These are phyloP conservation scores for Drosophila watanabei DNA, from an alignment of 1,140 invertebrate genomes.

Conservation along the genomic window DNA sequence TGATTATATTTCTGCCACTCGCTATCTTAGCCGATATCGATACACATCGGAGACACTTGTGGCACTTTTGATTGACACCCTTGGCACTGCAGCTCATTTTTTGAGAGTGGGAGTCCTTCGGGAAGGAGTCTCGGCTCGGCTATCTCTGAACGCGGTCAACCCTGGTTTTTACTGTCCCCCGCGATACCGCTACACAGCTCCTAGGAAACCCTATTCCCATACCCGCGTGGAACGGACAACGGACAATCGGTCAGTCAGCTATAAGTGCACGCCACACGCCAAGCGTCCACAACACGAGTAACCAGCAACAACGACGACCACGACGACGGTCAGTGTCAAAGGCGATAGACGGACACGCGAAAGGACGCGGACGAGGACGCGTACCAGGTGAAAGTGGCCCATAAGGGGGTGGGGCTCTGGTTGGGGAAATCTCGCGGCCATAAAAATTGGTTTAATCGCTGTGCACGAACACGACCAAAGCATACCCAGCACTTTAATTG, in stretches of 20 bases:
- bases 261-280: conserved; percentile 56
- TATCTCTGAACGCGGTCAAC: conserved; percentile 31
- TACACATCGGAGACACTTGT: conserved; percentile 50
- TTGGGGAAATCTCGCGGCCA: conserved; percentile 24
- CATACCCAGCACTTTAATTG: background rate
- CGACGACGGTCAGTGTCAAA: conserved; percentile 69
- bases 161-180: conserved; percentile 22
- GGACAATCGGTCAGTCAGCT: conserved; percentile 45
- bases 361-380: conserved; percentile 24
- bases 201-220: background rate
- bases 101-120: conserved; percentile 18
- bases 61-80: conserved; percentile 53
- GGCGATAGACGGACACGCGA: conserved; percentile 42
- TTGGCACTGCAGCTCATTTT: conserved; percentile 45
- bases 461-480: background rate
- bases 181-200: background rate
- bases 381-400: conserved; percentile 38
- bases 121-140: background rate
- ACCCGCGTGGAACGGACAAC: conserved; percentile 12
- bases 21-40: conserved; percentile 39
- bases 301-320: conserved; percentile 24
- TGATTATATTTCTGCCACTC: conserved; percentile 28
- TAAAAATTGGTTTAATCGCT: conserved; percentile 33
- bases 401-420: conserved; percentile 4
- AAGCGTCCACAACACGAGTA: conserved; percentile 11